Conservation (phyloP, 2,888 invertebrate genomes). For the Nomada flava region DNA sequence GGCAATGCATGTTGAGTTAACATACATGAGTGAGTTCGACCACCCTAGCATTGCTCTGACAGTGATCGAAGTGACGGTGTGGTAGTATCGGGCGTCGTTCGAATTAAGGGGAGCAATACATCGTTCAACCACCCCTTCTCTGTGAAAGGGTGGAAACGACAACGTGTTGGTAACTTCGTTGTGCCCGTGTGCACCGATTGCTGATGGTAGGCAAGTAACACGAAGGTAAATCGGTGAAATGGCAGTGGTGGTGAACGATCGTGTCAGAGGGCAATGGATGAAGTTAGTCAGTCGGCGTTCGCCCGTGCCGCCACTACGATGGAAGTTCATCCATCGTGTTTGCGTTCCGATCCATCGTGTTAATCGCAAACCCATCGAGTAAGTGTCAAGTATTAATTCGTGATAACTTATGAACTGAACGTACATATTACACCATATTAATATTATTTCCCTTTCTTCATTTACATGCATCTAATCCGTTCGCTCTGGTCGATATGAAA, state of each 20-base stretch:
- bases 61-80: slow-evolving; percentile 44
- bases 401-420: neutral
- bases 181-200: slow-evolving; percentile 21
- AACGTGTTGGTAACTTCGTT: slow-evolving; percentile 35
- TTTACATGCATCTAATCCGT: too few species aligned
- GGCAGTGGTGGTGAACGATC: slow-evolving; percentile 70
- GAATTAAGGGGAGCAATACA: slow-evolving; percentile 58
- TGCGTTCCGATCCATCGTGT: slow-evolving; percentile 13
- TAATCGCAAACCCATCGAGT: slow-evolving; percentile 32
- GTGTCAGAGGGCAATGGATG: slow-evolving; percentile 76
- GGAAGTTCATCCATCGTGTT: slow-evolving; percentile 45
- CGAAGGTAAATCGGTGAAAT: slow-evolving; percentile 55
- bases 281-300: slow-evolving; percentile 79
- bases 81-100: slow-evolving; percentile 50
- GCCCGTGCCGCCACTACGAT: slow-evolving; percentile 72
- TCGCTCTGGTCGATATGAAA: neutral
- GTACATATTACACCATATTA: neutral
- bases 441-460: neutral
- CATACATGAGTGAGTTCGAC: slow-evolving; percentile 55
- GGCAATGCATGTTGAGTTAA: slow-evolving; percentile 44
- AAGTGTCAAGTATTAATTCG: slow-evolving; percentile 9
- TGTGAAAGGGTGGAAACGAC: slow-evolving; percentile 22
- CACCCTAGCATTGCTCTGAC: slow-evolving; percentile 39
- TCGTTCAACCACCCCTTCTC: slow-evolving; percentile 57
- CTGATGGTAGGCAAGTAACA: slow-evolving; percentile 31